Percentiles rank a stretch among this genome's conserved stretches.
Conservation (phyloP, 2,888 invertebrate genomes). For the Drosophila histrio region DNA sequence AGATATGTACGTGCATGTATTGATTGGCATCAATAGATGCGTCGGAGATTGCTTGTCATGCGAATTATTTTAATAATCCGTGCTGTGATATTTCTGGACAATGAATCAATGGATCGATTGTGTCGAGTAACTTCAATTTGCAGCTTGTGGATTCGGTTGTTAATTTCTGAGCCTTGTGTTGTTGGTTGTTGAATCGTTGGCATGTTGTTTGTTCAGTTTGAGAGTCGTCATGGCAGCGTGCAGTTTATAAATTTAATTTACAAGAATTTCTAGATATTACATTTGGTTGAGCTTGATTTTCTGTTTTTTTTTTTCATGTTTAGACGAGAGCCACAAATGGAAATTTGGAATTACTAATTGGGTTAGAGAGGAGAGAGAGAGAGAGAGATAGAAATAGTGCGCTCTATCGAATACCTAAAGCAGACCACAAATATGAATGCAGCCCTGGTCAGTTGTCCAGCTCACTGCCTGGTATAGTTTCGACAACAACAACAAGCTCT, state of each 20-base stretch:
- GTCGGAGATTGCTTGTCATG: slow-evolving; percentile 38
- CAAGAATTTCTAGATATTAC: slow-evolving; percentile 16
- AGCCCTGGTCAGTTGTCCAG: slow-evolving; percentile 45
- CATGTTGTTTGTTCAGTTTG: background rate
- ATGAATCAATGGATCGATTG: slow-evolving; percentile 5
- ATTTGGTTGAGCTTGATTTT: slow-evolving; percentile 16
- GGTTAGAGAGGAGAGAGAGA: background rate
- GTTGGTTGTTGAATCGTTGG: background rate
- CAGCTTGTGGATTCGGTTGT: slow-evolving; percentile 51
- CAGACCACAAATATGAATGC: slow-evolving; percentile 43
- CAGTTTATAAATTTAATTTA: slow-evolving; percentile 42
- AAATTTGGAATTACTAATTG: slow-evolving; percentile 36
- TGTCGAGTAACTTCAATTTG: slow-evolving; percentile 4
- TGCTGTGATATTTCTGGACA: slow-evolving; percentile 9
- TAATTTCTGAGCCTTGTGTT: slow-evolving; percentile 35
- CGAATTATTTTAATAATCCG: slow-evolving; percentile 74
- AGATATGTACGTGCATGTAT: background rate
- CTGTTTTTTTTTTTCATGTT: background rate
- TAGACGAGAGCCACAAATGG: slow-evolving; percentile 15
- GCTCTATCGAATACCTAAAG: slow-evolving; percentile 22
- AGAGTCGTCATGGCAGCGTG: slow-evolving; percentile 26
- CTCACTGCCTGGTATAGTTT: slow-evolving; percentile 15
- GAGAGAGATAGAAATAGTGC: background rate
- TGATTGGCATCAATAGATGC: slow-evolving; percentile 4
- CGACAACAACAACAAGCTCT: slow-evolving; percentile 12